Conservation (phyloP, 2,888 invertebrate genomes). For the Parelbella ahira region DNA sequence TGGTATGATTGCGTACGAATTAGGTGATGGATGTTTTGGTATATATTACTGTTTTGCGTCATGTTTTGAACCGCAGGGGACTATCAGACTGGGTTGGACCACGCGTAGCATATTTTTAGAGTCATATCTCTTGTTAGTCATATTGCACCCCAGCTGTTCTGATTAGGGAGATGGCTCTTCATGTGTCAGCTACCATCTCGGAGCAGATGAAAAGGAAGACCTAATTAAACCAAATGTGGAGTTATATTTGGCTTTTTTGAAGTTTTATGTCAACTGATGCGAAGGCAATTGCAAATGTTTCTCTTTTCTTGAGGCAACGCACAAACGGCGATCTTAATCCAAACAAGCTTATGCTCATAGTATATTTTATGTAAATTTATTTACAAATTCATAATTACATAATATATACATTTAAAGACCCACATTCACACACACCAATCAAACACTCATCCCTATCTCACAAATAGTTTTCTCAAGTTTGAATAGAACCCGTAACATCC, state of each 20-base stretch:
- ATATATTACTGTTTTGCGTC: slow-evolving; percentile 16
- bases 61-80: slow-evolving; percentile 19
- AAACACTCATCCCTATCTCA: too few species aligned
- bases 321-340: too few species aligned
- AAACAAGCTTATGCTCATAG: too few species aligned
- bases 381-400: too few species aligned
- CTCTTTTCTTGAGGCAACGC: too few species aligned
- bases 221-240: slow-evolving; percentile 7
- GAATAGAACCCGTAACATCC: too few species aligned
- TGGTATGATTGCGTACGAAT: background rate
- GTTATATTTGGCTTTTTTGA: slow-evolving; percentile 1
- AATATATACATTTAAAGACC: too few species aligned
- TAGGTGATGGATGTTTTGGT: slow-evolving; percentile 2
- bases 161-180: slow-evolving; percentile 29
- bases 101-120: slow-evolving; percentile 66
- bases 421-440: too few species aligned
- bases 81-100: slow-evolving; percentile 38
- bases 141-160: slow-evolving; percentile 39
- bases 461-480: too few species aligned
- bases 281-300: too few species aligned
- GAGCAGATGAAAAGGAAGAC: slow-evolving; percentile 8
- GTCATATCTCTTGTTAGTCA: slow-evolving; percentile 59
- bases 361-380: too few species aligned
- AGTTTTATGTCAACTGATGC: too few species aligned
- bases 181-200: slow-evolving; percentile 27